Conservation (phyloP, 2,113 vertebrate genomes). For the Chamaea fasciata region DNA sequence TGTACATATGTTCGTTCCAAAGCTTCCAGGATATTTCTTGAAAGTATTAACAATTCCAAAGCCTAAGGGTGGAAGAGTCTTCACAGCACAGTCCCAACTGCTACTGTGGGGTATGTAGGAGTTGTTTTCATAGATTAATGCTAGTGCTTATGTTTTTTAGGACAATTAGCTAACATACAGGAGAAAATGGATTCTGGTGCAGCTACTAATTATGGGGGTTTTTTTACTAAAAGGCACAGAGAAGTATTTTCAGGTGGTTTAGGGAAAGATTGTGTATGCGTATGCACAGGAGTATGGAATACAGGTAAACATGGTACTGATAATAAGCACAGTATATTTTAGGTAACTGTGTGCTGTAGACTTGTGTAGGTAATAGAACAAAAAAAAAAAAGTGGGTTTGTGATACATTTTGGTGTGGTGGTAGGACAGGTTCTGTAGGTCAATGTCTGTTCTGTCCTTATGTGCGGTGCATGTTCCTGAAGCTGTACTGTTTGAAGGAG, state of each 20-base stretch:
- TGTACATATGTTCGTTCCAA: not conserved
- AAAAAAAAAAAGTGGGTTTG: not conserved
- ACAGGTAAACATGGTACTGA: not conserved
- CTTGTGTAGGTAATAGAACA: not conserved
- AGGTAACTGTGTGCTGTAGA: not conserved
- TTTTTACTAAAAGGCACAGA: not conserved
- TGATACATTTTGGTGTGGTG: not conserved
- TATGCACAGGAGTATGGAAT: not conserved
- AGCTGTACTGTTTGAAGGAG: not conserved
- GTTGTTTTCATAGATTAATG: not conserved
- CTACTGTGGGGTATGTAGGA: not conserved
- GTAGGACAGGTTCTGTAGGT: not conserved
- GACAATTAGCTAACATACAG: not conserved
- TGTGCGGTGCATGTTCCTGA: rapidly evolving
- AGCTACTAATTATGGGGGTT: not conserved
- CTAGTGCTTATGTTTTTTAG: not conserved
- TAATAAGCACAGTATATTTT: not conserved
- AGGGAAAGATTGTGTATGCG: not conserved
- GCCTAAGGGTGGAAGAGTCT: not conserved
- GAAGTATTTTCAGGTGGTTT: not conserved
- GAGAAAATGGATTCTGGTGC: not conserved
- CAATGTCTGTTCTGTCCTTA: not conserved
- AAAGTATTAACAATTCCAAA: not conserved
- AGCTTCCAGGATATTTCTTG: not conserved
- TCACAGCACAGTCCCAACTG: not conserved